Conservation (phyloP, 2,113 vertebrate species). For the Leucopsar rothschildi region DNA sequence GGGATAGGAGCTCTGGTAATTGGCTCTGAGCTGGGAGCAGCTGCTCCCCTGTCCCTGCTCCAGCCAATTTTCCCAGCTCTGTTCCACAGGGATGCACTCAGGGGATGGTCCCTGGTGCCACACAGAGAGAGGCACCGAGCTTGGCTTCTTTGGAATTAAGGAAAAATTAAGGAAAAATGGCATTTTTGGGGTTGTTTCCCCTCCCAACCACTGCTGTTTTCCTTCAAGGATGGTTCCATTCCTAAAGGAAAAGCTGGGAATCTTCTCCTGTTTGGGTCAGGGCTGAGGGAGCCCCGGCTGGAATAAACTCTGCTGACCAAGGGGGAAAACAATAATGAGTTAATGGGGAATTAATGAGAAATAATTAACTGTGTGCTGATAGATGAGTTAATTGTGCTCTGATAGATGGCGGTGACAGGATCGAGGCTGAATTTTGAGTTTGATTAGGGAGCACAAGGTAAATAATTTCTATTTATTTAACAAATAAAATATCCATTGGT, state of each 20-base stretch:
- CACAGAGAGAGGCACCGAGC: fast-evolving
- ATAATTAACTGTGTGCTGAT: neutral
- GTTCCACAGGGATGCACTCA: fast-evolving
- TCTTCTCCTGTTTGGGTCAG: neutral
- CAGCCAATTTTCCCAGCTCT: neutral
- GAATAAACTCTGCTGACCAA: neutral
- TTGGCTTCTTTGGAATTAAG: fast-evolving
- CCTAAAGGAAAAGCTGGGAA: neutral
- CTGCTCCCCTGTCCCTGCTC: neutral
- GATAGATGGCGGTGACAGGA: neutral
- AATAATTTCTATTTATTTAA: conserved; percentile 8
- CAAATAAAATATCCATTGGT: neutral
- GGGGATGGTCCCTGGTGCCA: neutral
- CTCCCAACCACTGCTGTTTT: neutral
- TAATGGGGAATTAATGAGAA: neutral
- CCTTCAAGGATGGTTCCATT: fast-evolving
- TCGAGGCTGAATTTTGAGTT: neutral
- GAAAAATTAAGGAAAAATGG: neutral
- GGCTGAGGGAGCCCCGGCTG: neutral
- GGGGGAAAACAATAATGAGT: neutral
- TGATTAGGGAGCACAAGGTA: neutral
- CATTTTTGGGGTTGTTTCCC: fast-evolving
- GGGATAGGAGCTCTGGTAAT: neutral
- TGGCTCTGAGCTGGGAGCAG: conserved; percentile 11
- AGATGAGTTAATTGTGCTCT: neutral